These are phyloP conservation scores for Drosophila cracens DNA, from an alignment of 2,888 invertebrate genomes.

Conservation along the genomic window DNA sequence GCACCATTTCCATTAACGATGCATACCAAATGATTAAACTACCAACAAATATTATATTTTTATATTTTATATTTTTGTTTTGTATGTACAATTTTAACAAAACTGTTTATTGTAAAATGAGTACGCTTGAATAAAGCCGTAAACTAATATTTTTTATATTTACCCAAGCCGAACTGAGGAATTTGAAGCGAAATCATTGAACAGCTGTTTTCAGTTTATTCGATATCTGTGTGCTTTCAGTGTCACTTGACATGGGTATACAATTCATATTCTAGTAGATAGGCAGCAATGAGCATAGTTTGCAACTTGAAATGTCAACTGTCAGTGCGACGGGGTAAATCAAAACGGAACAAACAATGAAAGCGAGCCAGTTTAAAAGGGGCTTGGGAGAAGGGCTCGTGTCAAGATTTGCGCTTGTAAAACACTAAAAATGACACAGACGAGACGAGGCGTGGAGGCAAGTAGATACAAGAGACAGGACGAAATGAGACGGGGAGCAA, in stretches of 20 bases:
- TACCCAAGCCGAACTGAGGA: background rate
- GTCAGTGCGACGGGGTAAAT: conserved; percentile 64
- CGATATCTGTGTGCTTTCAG: conserved; percentile 17
- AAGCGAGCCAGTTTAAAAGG: conserved; percentile 17
- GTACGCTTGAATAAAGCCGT: background rate
- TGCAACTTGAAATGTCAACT: conserved; percentile 72
- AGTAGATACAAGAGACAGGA: background rate
- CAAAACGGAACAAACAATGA: conserved; percentile 68
- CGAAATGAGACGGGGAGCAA: background rate
- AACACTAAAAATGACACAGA: conserved; percentile 67
- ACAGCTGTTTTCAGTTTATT: conserved; percentile 15
- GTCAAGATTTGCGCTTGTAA: conserved; percentile 74
- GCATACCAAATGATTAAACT: no score
- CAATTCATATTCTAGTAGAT: conserved; percentile 49
- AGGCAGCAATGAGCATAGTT: conserved; percentile 45
- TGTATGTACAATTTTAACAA: background rate
- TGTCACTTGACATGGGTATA: conserved; percentile 36
- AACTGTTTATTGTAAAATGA: background rate
- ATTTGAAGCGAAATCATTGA: background rate
- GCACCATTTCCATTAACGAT: background rate
- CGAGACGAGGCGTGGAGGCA: conserved; percentile 4
- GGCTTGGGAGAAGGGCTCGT: conserved; percentile 37
- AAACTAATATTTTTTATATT: background rate
- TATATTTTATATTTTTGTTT: background rate
- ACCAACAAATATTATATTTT: no score